Conservation (phyloP, 2,888 invertebrate genomes). For the Apodemia zela region DNA sequence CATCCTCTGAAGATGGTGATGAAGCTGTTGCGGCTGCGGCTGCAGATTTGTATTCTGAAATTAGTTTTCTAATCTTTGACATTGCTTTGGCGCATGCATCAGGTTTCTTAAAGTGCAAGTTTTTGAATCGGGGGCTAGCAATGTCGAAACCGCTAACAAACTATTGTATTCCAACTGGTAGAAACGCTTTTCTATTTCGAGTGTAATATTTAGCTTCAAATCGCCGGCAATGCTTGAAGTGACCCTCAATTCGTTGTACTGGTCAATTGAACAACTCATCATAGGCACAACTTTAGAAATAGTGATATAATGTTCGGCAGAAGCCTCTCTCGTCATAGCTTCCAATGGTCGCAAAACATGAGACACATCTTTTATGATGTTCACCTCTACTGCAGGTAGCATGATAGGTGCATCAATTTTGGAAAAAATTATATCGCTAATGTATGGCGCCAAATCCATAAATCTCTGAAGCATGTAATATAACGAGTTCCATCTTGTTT, state of each 20-base stretch:
- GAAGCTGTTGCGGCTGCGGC: constrained; percentile 14
- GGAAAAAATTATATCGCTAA: not conserved
- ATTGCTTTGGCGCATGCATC: constrained; percentile 19
- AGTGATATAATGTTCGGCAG: not conserved
- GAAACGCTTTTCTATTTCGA: not conserved
- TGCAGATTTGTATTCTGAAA: constrained; percentile 20
- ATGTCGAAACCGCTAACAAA: not conserved
- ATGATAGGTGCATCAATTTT: not conserved
- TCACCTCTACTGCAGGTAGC: not conserved
- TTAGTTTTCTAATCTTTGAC: constrained; percentile 21
- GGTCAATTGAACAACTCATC: not conserved
- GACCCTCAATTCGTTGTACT: too few species aligned
- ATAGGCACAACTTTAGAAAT: not conserved
- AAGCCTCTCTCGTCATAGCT: not conserved
- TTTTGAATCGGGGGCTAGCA: constrained; percentile 16
- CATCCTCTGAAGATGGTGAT: constrained; percentile 20
- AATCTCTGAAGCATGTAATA: not conserved
- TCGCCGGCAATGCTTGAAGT: not conserved
- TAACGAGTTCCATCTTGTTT: not conserved
- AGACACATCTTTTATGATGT: not conserved
- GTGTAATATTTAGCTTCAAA: not conserved
- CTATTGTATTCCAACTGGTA: not conserved
- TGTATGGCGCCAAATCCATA: not conserved
- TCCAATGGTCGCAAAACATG: not conserved
- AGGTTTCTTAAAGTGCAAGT: constrained; percentile 18